Percentiles rank a stretch among this genome's conserved stretches.
phyloP scores from a whole-genome alignment of 2,797 vertebrate species.

The Alcedo quadribrachys region DNA sequence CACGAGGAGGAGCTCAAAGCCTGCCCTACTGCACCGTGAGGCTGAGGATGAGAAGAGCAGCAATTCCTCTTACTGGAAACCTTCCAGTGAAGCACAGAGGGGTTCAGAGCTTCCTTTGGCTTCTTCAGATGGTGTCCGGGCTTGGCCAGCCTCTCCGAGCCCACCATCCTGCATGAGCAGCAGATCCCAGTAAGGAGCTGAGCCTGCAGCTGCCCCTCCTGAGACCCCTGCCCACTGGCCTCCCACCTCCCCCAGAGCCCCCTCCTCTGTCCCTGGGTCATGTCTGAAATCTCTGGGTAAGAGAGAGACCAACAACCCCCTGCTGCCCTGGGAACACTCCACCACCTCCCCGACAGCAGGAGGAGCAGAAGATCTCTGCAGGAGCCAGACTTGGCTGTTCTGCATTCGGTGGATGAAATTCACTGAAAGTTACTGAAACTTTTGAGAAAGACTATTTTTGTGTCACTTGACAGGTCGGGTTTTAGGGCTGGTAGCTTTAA shows the following conservation, averaged over 20 bases:
- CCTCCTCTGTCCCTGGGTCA: not conserved
- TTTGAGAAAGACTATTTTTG: not conserved
- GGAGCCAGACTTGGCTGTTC: not conserved
- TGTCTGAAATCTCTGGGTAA: not conserved
- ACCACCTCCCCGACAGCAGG: not conserved
- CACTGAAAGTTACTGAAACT: not conserved
- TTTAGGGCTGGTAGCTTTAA: not conserved
- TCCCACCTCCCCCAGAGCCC: not conserved
- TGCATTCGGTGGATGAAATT: not conserved
- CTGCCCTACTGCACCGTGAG: not conserved
- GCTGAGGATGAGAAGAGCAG: not conserved
- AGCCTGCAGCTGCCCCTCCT: not conserved
- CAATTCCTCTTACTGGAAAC: not conserved
- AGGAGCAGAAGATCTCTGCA: not conserved
- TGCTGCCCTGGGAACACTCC: fast-evolving
- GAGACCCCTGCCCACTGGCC: not conserved
- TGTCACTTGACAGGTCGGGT: not conserved
- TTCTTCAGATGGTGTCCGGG: not conserved
- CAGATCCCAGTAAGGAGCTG: not conserved
- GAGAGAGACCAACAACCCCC: not conserved
- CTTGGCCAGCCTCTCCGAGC: fast-evolving
- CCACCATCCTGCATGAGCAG: not conserved
- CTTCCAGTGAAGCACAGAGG: not conserved
- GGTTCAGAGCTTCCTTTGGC: not conserved
- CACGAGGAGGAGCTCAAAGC: conserved; percentile 48